These are phyloP conservation scores for Eucriotettix oculatus DNA, from an alignment of 2,888 invertebrate genomes.

Conservation along the genomic window DNA sequence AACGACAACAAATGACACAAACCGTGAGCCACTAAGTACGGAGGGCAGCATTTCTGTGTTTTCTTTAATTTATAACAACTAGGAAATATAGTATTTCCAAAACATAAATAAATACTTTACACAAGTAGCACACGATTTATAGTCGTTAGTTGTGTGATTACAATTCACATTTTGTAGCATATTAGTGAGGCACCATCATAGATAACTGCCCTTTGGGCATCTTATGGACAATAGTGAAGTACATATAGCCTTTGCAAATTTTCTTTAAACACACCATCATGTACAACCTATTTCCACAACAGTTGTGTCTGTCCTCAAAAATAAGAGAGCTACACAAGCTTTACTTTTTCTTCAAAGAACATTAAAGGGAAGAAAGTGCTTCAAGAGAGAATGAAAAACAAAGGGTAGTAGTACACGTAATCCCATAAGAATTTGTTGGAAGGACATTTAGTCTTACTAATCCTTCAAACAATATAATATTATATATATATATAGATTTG, in stretches of 20 bases:
- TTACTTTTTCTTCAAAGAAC: conserved; percentile 6
- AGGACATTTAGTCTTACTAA: conserved; percentile 7
- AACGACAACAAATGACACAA: conserved; percentile 6
- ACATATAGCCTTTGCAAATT: conserved; percentile 5
- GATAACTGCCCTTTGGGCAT: neutral
- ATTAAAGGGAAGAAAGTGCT: conserved; percentile 9
- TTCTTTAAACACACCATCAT: neutral
- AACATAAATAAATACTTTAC: neutral
- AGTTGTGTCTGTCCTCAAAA: too few relatives aligned
- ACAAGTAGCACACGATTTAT: too few relatives aligned
- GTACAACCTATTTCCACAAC: too few relatives aligned
- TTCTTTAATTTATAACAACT: too few relatives aligned
- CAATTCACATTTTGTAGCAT: conserved; percentile 5
- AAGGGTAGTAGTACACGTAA: conserved; percentile 7
- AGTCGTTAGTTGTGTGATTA: conserved; percentile 1
- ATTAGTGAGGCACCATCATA: conserved; percentile 6
- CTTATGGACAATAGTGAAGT: conserved; percentile 3
- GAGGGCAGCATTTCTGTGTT: neutral
- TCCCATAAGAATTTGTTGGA: conserved; percentile 5
- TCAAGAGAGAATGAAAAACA: conserved; percentile 7
- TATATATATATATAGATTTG: conserved; percentile 13
- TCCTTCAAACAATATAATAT: conserved; percentile 23
- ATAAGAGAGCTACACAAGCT: conserved; percentile 8
- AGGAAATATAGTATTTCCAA: neutral
- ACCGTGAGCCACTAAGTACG: conserved; percentile 4